phyloP scores from a whole-genome alignment of 1,140 invertebrate species.

The Hypothenemus hampei region DNA sequence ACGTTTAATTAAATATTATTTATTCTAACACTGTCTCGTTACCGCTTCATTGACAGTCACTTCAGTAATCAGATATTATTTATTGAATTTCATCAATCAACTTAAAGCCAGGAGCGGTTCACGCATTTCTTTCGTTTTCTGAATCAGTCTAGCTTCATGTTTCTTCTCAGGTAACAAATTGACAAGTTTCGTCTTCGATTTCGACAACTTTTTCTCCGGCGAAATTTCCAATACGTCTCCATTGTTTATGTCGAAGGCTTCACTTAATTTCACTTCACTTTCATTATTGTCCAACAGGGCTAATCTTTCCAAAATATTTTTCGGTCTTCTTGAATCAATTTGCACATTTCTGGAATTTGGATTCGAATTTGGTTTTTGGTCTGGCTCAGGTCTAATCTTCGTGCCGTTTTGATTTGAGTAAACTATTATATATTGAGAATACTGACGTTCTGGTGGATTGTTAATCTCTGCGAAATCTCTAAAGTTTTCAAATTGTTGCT shows the following conservation, averaged over 20 bases:
- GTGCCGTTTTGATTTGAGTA: slow-evolving; percentile 64
- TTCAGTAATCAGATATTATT: no score
- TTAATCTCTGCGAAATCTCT: slow-evolving; percentile 85
- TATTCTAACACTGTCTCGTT: no score
- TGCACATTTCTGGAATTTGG: slow-evolving; percentile 26
- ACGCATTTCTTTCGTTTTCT: slow-evolving; percentile 48
- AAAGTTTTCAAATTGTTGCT: slow-evolving; percentile 80
- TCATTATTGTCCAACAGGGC: slow-evolving; percentile 60
- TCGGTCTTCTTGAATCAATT: slow-evolving; percentile 53
- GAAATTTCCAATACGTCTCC: slow-evolving; percentile 37
- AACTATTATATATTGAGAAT: slow-evolving; percentile 75
- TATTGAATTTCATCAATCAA: no score
- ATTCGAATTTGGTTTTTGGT: neutral
- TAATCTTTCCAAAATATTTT: slow-evolving; percentile 77
- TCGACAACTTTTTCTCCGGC: slow-evolving; percentile 53
- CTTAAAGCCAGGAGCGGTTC: slow-evolving; percentile 66
- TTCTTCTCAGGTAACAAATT: slow-evolving; percentile 60
- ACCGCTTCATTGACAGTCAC: no score
- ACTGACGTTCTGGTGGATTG: slow-evolving; percentile 71
- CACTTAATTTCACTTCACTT: slow-evolving; percentile 19
- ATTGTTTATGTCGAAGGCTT: slow-evolving; percentile 4
- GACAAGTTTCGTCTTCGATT: slow-evolving; percentile 60
- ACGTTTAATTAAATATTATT: no score
- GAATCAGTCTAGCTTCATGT: slow-evolving; percentile 51
- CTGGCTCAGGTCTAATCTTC: slow-evolving; percentile 1